phyloP scores from a whole-genome alignment of 2,113 vertebrate genomes.

The Hyla sarda region DNA sequence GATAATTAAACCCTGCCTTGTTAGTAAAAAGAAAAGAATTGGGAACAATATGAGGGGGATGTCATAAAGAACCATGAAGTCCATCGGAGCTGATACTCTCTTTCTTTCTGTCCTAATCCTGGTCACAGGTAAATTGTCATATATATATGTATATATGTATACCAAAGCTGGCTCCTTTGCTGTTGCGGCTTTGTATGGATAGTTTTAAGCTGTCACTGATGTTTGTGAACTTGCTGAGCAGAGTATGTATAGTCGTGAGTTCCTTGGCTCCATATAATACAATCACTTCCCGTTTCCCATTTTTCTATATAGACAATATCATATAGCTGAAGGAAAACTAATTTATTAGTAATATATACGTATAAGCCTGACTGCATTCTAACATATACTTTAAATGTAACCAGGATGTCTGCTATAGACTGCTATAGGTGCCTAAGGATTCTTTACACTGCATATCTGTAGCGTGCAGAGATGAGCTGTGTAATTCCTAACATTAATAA shows the following conservation, averaged over 20 bases:
- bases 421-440: too few relatives aligned
- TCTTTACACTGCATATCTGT: not conserved
- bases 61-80: slow-evolving; percentile 66
- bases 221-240: not conserved
- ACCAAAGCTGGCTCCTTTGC: not conserved
- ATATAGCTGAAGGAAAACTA: not conserved
- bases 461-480: not conserved
- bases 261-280: not conserved
- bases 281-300: not conserved
- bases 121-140: slow-evolving; percentile 63
- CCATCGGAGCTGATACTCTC: slow-evolving; percentile 61
- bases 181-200: not conserved
- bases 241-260: not conserved
- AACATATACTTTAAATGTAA: not conserved
- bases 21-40: slow-evolving; percentile 59
- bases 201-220: not conserved
- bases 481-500: not conserved
- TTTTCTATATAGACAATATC: not conserved
- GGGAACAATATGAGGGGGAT: slow-evolving; percentile 60
- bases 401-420: not conserved
- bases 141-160: not conserved
- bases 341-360: not conserved
- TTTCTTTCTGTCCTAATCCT: slow-evolving; percentile 60
- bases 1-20: slow-evolving; percentile 67
- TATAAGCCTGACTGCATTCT: not conserved